Percentiles rank a stretch among this genome's conserved stretches.
phyloP scores from a whole-genome alignment of 2,797 vertebrate genomes.

The Sarcoramphus papa region DNA sequence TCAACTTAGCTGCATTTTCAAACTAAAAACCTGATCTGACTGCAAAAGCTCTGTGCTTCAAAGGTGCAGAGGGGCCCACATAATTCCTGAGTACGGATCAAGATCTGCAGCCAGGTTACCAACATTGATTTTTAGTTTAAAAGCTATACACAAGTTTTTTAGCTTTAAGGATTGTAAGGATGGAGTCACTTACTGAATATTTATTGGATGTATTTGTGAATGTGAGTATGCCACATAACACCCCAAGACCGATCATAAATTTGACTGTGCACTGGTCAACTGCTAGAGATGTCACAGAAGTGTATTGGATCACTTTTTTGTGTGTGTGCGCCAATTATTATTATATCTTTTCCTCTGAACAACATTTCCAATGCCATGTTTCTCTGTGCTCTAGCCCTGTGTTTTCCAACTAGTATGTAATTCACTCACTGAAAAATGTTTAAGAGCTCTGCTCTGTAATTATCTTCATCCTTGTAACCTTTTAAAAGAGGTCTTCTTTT shows the following conservation, averaged over 20 bases:
- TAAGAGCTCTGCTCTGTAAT: neutral
- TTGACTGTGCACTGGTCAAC: neutral
- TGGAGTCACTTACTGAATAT: neutral
- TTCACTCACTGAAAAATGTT: neutral
- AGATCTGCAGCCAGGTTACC: neutral
- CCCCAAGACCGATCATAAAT: fast-evolving
- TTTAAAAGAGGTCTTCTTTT: neutral
- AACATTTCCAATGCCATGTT: neutral
- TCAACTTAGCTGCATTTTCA: neutral
- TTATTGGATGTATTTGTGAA: neutral
- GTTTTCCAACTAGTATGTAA: neutral
- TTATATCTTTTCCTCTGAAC: neutral
- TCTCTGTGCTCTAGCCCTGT: neutral
- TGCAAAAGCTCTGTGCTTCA: neutral
- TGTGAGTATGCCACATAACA: neutral
- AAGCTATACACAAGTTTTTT: neutral
- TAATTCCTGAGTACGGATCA: neutral
- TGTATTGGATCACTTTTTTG: neutral
- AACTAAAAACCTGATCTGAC: neutral
- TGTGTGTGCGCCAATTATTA: neutral
- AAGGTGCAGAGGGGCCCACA: neutral
- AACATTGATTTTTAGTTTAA: neutral
- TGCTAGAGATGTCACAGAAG: neutral
- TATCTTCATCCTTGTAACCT: neutral
- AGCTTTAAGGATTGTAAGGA: neutral